Conservation (phyloP, 1,140 invertebrate genomes). For the Hermetia illucens region DNA sequence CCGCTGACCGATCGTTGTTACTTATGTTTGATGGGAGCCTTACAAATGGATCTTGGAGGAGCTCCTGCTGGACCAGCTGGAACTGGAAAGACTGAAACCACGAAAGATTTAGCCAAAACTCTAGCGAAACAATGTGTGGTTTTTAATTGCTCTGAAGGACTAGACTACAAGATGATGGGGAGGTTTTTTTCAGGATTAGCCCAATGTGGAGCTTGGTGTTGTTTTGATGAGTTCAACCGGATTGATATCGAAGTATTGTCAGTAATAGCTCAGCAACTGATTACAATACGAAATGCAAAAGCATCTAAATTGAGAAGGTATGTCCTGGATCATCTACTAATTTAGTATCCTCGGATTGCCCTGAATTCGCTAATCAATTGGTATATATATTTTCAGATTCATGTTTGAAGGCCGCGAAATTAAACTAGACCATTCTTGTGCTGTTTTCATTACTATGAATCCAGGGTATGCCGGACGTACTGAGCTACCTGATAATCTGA, state of each 20-base stretch:
- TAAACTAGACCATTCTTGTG: conserved; percentile 68
- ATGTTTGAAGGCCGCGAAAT: conserved; percentile 85
- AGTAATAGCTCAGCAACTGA: conserved; percentile 72
- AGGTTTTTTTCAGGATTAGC: conserved; percentile 74
- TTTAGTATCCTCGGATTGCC: background rate
- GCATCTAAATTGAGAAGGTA: conserved; percentile 47
- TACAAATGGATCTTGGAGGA: conserved; percentile 73
- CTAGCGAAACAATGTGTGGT: conserved; percentile 80
- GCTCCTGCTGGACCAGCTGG: conserved; percentile 73
- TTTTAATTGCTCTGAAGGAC: conserved; percentile 77
- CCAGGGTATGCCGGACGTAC: conserved; percentile 80
- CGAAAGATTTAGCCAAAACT: conserved; percentile 79
- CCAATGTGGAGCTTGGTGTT: conserved; percentile 81
- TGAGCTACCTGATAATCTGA: conserved; percentile 67
- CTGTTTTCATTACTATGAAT: conserved; percentile 85
- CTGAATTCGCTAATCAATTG: background rate
- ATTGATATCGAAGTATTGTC: conserved; percentile 84
- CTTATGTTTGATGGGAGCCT: conserved; percentile 72
- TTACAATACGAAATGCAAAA: conserved; percentile 64
- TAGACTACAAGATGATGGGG: conserved; percentile 80
- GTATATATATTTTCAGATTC: conserved; percentile 34
- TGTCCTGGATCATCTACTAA: conserved; percentile 47
- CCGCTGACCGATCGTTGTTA: conserved; percentile 72
- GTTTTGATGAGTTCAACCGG: conserved; percentile 85
- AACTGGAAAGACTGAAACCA: conserved; percentile 91